Conservation (phyloP, 2,113 vertebrate species). For the Crotalus horridus region DNA sequence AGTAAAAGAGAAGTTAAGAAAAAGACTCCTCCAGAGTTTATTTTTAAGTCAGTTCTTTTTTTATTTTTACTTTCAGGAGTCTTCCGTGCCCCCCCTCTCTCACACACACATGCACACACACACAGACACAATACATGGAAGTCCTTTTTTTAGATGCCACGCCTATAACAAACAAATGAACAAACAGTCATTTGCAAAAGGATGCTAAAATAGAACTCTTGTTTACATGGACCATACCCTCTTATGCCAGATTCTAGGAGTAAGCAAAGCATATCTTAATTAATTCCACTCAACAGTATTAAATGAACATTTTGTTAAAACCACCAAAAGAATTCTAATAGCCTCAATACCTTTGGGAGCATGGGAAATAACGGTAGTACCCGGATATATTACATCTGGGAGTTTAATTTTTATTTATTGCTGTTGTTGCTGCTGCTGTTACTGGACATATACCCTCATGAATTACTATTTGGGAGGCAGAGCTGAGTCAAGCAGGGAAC, state of each 20-base stretch:
- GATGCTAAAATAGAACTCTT: background rate
- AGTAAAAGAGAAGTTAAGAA: background rate
- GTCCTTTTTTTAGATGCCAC: background rate
- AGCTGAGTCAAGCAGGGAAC: background rate
- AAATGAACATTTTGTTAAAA: background rate
- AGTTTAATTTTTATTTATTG: background rate
- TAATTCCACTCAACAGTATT: background rate
- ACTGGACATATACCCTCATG: background rate
- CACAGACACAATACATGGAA: background rate
- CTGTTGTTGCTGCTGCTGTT: background rate
- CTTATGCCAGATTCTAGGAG: background rate
- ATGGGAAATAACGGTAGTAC: background rate
- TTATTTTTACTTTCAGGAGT: background rate
- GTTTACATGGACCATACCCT: background rate
- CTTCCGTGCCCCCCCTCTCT: background rate
- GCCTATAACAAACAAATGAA: background rate
- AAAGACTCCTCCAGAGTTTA: background rate
- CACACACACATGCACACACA: background rate
- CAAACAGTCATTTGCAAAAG: background rate
- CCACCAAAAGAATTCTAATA: background rate
- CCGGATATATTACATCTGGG: background rate
- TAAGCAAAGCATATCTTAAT: background rate
- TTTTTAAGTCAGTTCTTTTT: background rate
- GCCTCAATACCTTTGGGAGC: background rate
- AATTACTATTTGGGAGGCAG: background rate